phyloP scores from a whole-genome alignment of 2,888 invertebrate genomes.

The Mesorhabditis belari region DNA sequence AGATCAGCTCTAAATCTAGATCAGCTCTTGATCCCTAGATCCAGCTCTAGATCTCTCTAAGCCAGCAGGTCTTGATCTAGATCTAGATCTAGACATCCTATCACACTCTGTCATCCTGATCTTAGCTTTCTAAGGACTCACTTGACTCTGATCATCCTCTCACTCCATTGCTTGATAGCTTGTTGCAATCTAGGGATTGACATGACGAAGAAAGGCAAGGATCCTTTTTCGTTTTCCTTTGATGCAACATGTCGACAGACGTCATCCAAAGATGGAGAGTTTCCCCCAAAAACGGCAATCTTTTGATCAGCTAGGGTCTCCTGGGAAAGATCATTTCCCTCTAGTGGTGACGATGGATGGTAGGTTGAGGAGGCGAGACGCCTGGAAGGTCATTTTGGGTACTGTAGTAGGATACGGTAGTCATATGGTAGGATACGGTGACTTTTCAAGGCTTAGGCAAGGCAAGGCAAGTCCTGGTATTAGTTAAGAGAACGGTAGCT shows the following conservation, averaged over 20 bases:
- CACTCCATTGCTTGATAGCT: slow-evolving; percentile 64
- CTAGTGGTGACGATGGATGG: slow-evolving; percentile 10
- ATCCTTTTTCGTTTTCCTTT: background rate
- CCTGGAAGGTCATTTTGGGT: background rate
- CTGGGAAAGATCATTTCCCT: slow-evolving; percentile 21
- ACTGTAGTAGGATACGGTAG: background rate
- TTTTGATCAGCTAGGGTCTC: slow-evolving; percentile 23
- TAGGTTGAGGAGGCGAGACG: slow-evolving; percentile 30
- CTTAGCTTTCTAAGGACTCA: too few species aligned
- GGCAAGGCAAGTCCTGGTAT: too few species aligned
- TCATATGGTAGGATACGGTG: background rate
- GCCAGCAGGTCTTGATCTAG: too few species aligned
- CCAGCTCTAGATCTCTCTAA: too few species aligned
- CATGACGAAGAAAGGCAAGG: slow-evolving; percentile 47
- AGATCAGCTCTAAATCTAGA: too few species aligned
- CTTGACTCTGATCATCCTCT: slow-evolving; percentile 59
- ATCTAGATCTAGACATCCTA: too few species aligned
- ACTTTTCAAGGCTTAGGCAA: background rate
- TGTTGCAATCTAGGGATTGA: slow-evolving; percentile 35
- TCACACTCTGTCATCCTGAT: too few species aligned
- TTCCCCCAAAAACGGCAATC: slow-evolving; percentile 19
- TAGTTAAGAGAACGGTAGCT: too few species aligned
- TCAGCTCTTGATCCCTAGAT: too few species aligned
- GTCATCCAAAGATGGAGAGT: slow-evolving; percentile 14
- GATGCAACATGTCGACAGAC: slow-evolving; percentile 28